A percentile compares a stretch with the other conserved stretches of the same genome.
Conservation (phyloP, 2,113 vertebrate genomes). For the Cyanocitta stelleri region DNA sequence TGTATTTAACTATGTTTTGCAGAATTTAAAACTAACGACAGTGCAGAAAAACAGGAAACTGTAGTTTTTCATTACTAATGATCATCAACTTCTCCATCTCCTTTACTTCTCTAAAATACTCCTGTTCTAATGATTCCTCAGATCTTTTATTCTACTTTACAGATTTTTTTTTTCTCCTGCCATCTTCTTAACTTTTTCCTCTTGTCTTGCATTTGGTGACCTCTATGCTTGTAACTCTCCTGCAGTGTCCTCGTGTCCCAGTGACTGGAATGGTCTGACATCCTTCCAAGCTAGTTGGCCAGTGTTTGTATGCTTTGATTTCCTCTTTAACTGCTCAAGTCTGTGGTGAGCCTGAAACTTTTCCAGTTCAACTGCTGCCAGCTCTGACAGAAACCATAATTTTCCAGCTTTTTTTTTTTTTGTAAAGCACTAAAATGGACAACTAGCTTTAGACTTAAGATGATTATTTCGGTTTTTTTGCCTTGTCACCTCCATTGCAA, state of each 20-base stretch:
- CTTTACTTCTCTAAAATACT: not conserved
- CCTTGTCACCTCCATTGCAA: not conserved
- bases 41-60: not conserved
- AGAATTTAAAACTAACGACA: not conserved
- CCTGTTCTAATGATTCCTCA: not conserved
- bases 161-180: not conserved
- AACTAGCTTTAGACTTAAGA: not conserved
- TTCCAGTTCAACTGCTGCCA: conserved; percentile 14
- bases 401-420: not conserved
- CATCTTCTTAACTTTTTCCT: not conserved
- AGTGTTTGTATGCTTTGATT: conserved; percentile 9
- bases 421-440: not conserved
- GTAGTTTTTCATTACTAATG: not conserved
- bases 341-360: conserved; percentile 33
- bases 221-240: not conserved
- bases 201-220: not conserved
- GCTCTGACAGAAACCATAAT: not conserved
- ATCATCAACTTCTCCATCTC: not conserved
- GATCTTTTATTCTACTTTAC: not conserved
- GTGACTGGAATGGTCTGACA: not conserved
- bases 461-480: not conserved
- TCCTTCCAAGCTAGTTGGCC: conserved; percentile 1
- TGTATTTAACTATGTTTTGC: not conserved
- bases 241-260: not conserved
- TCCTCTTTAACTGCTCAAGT: conserved; percentile 12